Evolutionary conservation across 2,113 vertebrate genomes (phyloP).

Genomic region (Thalassarche chlororhynchos): DNA sequence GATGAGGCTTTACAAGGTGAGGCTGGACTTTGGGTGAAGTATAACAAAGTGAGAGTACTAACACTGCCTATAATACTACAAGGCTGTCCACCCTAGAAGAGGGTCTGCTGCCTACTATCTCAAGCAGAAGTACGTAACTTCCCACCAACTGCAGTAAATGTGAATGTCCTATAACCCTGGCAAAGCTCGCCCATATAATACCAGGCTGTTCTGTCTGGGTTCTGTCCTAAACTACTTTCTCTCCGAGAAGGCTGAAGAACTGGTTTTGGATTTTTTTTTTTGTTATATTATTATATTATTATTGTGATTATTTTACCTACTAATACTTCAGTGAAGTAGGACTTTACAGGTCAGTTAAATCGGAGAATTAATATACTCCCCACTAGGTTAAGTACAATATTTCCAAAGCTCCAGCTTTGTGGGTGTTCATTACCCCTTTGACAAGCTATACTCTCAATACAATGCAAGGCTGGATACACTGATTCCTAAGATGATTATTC

Average conservation of each 20-base stretch:
- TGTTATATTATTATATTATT: background rate
- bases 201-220: background rate
- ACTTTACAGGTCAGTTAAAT: background rate
- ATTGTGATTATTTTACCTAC: background rate
- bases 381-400: background rate
- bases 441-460: background rate
- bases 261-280: background rate
- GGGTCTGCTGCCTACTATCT: background rate
- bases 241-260: background rate
- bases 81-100: background rate
- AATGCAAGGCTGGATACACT: background rate
- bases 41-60: background rate
- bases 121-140: background rate
- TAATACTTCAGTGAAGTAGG: background rate
- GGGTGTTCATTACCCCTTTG: background rate
- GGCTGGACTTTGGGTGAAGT: background rate
- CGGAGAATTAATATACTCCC: background rate
- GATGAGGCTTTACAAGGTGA: background rate
- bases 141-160: background rate
- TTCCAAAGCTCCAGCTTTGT: background rate
- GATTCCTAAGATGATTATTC: background rate
- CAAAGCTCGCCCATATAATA: background rate
- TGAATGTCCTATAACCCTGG: background rate
- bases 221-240: background rate
- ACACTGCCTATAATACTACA: background rate